Evolutionary conservation across 2,888 invertebrate genomes (phyloP).

Genomic region (Macaria notata): DNA sequence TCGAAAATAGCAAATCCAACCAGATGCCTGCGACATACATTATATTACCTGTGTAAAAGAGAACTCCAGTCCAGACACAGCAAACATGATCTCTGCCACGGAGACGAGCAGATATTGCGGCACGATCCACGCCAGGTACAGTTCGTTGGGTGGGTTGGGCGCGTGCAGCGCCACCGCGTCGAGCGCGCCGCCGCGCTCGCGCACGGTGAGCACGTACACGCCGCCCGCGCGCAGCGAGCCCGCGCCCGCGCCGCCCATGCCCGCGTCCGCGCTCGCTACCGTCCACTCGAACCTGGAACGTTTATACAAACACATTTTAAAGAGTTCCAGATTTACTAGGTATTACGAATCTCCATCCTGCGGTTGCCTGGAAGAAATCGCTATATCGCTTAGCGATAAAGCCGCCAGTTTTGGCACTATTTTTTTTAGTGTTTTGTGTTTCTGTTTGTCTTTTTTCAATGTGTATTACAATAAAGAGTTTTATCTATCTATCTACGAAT

Average conservation of each 20-base stretch:
- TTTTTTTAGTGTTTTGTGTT: no score
- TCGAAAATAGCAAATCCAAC: no score
- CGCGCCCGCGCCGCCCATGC: constrained; percentile 60
- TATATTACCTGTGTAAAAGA: constrained; percentile 91
- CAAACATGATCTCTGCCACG: constrained; percentile 91
- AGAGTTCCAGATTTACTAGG: no score
- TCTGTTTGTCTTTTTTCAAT: no score
- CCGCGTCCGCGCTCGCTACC: constrained; percentile 55
- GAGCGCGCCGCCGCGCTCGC: constrained; percentile 73
- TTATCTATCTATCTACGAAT: no score
- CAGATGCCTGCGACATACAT: no score
- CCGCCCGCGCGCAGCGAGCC: constrained; percentile 67
- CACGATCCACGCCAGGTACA: constrained; percentile 87
- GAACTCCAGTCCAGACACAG: constrained; percentile 91
- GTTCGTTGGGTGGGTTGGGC: constrained; percentile 84
- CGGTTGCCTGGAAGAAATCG: no score
- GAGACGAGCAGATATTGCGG: constrained; percentile 92
- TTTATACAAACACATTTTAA: neutral
- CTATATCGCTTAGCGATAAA: no score
- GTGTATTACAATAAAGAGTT: no score
- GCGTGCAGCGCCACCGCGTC: constrained; percentile 82
- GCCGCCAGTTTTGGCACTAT: no score
- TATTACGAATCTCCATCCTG: no score
- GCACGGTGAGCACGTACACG: constrained; percentile 82
- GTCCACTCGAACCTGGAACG: constrained; percentile 62